These are phyloP conservation scores for Montipora capricornis DNA, from an alignment of 64 coral and sea anemone species.

Conservation along the genomic window DNA sequence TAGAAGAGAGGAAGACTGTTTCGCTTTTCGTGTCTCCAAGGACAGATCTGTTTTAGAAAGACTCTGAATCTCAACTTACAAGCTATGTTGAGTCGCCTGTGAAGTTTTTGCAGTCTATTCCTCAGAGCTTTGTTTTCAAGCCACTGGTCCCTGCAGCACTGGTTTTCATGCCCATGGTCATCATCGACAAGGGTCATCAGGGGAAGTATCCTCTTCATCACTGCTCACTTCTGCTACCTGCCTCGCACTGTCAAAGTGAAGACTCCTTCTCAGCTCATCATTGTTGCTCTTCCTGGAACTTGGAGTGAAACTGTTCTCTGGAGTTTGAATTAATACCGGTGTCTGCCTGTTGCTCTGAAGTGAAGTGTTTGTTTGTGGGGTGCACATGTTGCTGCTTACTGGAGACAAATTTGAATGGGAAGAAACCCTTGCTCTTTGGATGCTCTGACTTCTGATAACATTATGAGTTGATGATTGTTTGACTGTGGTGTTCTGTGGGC, in stretches of 20 bases:
- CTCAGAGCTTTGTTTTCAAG: slow-evolving; percentile 7
- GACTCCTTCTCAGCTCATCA: neutral
- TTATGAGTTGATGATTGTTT: neutral
- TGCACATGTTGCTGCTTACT: neutral
- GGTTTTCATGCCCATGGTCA: neutral
- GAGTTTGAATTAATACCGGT: neutral
- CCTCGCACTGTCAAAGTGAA: neutral
- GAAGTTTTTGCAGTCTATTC: neutral
- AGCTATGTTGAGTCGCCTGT: neutral
- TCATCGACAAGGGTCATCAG: neutral
- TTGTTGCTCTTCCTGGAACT: neutral
- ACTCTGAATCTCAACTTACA: neutral
- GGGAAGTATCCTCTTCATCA: neutral
- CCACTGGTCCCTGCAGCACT: neutral
- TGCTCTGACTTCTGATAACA: neutral
- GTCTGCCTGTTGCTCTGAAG: neutral
- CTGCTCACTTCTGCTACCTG: neutral
- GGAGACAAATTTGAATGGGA: slow-evolving; percentile 4
- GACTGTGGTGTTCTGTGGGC: neutral
- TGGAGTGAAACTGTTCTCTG: neutral
- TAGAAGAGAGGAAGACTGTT: neutral
- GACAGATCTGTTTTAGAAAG: neutral
- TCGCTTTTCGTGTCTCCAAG: neutral
- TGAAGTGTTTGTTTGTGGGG: neutral
- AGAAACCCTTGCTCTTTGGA: neutral